These are phyloP conservation scores for Patella caerulea DNA, from an alignment of 2,888 invertebrate genomes.

Conservation along the genomic window DNA sequence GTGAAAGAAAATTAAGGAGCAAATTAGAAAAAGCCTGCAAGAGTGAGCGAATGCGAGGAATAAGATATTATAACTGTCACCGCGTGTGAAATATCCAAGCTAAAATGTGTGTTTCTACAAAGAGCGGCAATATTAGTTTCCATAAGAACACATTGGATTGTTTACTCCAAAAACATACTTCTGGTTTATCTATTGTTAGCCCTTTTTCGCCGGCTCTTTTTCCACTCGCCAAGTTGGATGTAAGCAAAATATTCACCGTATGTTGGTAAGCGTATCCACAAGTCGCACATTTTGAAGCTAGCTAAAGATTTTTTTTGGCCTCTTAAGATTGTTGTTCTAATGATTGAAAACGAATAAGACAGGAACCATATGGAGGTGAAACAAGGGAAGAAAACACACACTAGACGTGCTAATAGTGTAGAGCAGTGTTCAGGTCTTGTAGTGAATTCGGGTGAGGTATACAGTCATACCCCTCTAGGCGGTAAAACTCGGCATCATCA, in stretches of 20 bases:
- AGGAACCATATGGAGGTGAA: slow-evolving; percentile 10
- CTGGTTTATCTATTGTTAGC: slow-evolving; percentile 7
- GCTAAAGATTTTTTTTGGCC: slow-evolving; percentile 1
- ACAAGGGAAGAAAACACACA: not conserved
- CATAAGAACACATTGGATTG: slow-evolving; percentile 10
- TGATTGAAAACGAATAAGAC: slow-evolving; percentile 10
- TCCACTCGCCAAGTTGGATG: not conserved
- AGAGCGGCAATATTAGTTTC: slow-evolving; percentile 11
- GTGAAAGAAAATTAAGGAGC: slow-evolving; percentile 7
- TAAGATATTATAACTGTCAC: slow-evolving; percentile 9
- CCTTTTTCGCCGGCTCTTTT: slow-evolving; percentile 6
- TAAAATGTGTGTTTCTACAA: slow-evolving; percentile 10
- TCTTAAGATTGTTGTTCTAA: slow-evolving; percentile 2
- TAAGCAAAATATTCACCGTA: slow-evolving; percentile 7
- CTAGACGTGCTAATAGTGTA: too few relatives aligned
- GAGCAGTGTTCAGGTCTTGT: too few relatives aligned
- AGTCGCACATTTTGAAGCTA: not conserved
- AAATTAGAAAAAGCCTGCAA: not conserved
- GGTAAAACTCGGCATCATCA: too few relatives aligned
- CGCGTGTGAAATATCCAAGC: slow-evolving; percentile 11
- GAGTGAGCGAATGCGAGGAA: not conserved
- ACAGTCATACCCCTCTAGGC: too few relatives aligned
- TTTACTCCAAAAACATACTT: not conserved
- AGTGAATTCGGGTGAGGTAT: too few relatives aligned
- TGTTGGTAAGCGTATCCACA: slow-evolving; percentile 10